These are phyloP conservation scores for Dasysyrphus tricinctus DNA, from an alignment of 2,888 invertebrate species.

Conservation along the genomic window DNA sequence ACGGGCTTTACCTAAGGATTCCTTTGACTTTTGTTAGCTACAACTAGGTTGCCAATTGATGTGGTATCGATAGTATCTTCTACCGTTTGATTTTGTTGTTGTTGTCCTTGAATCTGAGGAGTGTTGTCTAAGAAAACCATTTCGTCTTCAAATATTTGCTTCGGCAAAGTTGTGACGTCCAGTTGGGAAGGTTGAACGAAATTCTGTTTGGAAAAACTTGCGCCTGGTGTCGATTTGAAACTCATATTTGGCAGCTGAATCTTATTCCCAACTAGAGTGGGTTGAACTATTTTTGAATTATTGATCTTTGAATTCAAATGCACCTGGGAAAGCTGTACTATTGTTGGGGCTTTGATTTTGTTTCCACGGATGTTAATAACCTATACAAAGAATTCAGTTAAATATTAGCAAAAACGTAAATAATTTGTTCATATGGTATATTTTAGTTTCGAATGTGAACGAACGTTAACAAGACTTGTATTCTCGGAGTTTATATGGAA, in stretches of 20 bases:
- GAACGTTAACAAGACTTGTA: background rate
- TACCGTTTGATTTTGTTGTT: conserved; percentile 15
- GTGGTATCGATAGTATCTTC: conserved; percentile 12
- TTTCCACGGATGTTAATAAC: conserved; percentile 77
- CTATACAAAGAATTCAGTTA: background rate
- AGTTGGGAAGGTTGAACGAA: conserved; percentile 84
- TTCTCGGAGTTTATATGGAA: too few species aligned
- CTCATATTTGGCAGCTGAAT: conserved; percentile 78
- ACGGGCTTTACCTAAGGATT: conserved; percentile 17
- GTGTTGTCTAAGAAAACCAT: conserved; percentile 45
- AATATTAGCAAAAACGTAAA: background rate
- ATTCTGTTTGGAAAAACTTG: conserved; percentile 77
- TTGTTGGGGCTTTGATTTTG: conserved; percentile 80
- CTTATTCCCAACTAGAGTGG: conserved; percentile 82
- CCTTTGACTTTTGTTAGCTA: conserved; percentile 34
- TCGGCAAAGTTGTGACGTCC: conserved; percentile 86
- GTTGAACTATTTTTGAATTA: conserved; percentile 83
- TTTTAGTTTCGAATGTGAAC: background rate
- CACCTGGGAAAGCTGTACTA: conserved; percentile 82
- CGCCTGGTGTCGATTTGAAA: conserved; percentile 74
- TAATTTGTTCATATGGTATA: background rate
- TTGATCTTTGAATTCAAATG: conserved; percentile 80
- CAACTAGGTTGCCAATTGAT: conserved; percentile 15
- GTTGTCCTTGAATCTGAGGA: conserved; percentile 13
- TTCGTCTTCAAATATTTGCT: conserved; percentile 88